Percentiles rank a stretch among this genome's conserved stretches.
Conservation (phyloP, 2,888 invertebrate genomes). For the Sepioteuthis lessoniana region DNA sequence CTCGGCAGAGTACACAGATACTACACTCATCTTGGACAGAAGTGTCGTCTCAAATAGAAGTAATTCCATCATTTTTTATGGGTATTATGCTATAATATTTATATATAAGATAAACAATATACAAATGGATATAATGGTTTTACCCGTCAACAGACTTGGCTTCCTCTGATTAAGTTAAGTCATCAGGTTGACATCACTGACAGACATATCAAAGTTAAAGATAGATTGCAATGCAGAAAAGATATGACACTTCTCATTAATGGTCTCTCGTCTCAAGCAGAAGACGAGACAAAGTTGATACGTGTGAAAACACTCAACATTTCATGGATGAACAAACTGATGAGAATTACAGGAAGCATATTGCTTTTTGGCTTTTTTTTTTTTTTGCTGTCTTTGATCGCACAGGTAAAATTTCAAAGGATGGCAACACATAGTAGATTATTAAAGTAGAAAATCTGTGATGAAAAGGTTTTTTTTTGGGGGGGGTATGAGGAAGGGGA, state of each 20-base stretch:
- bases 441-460: neutral
- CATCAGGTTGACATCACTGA: neutral
- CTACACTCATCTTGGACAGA: too few relatives aligned
- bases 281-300: neutral
- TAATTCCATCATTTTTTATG: too few relatives aligned
- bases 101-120: neutral
- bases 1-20: too few relatives aligned
- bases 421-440: neutral
- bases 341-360: neutral
- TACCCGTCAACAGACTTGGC: neutral
- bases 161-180: conserved; percentile 18
- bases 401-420: conserved; percentile 8
- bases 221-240: neutral
- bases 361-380: neutral
- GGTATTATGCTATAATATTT: neutral
- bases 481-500: too few relatives aligned
- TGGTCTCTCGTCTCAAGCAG: neutral
- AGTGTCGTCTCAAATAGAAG: too few relatives aligned
- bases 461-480: neutral
- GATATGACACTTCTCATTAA: conserved; percentile 23
- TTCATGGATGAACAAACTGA: neutral
- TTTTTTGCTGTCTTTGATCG: neutral
- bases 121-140: neutral
- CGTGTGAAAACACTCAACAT: neutral
- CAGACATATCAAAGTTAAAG: neutral